Base-by-base conservation (phyloP, 2,113 vertebrate genomes). In the Coptodon bakossiorum region DNA sequence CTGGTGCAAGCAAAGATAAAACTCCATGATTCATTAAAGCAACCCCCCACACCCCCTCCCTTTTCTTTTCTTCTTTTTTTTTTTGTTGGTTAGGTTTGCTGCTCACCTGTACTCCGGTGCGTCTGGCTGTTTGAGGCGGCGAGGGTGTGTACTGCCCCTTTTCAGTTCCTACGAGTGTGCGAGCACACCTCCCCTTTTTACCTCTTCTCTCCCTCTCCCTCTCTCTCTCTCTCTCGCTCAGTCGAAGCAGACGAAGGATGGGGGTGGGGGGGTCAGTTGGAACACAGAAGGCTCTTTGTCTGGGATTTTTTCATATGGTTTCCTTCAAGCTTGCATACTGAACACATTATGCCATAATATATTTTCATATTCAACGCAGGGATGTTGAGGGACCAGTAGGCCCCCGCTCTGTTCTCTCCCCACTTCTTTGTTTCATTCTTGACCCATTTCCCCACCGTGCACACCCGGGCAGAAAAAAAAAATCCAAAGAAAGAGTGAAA, bases 261-360 rank as follows among this genome's bases (percentile, higher is more conserved):
- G 95, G 94, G 94, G 92, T 88, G 86, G 95, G 95, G 95, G 95
- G 96, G 91, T 93, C 93, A 95, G 82, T 91, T 95, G 96, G 94
- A 96, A 94, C 95, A 97, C 96, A 97, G 95, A 95, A 89, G 94
- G 94, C 88, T 94, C 96, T 97, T 96, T 97, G 96, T 97, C 96
- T 96, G 95, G 90, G 84, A 93, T 81, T 90, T 93, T 94, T 96
- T 96, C 96, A 96, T 96, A 96, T 97, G 96, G 96, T 97, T 96
- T 96, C 90, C 95, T 96, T 97, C 96, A 96, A 95, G 93, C 95
- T 92, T 96, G 93, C 97, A 97, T 96, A 96, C 96, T 97, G 97
- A 97, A 96, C 93, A 93, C 95, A 97, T 97, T 97, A 97, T 95
- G 89, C 93, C 88, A 95, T 96, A 94, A 96, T 96, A 95, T 96